phyloP scores from a whole-genome alignment of 2,888 invertebrate species.

The Podabrus alpinus region DNA sequence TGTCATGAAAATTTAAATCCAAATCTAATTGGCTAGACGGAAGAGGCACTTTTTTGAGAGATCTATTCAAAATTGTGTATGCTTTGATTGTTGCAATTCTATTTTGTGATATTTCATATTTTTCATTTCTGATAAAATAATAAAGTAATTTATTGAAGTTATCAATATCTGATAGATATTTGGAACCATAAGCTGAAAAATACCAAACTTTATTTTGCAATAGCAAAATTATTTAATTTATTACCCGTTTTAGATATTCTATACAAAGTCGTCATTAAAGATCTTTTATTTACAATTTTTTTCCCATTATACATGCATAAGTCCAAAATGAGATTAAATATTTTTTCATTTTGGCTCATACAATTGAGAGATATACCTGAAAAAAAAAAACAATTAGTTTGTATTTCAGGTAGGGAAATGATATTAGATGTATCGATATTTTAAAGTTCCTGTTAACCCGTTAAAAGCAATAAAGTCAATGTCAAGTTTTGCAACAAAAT shows the following conservation, averaged over 20 bases:
- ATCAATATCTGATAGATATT: constrained; percentile 25
- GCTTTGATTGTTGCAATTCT: constrained; percentile 33
- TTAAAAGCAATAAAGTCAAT: no score
- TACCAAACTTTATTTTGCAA: neutral
- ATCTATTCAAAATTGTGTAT: constrained; percentile 35
- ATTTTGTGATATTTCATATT: constrained; percentile 25
- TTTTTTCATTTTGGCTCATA: constrained; percentile 32
- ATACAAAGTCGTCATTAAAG: constrained; percentile 35
- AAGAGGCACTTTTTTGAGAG: constrained; percentile 26
- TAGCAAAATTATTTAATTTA: neutral
- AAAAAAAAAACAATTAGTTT: constrained; percentile 11
- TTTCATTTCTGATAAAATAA: constrained; percentile 35
- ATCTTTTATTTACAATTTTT: constrained; percentile 32
- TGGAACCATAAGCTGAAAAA: constrained; percentile 13
- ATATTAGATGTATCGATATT: neutral
- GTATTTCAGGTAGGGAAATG: neutral
- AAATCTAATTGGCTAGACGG: constrained; percentile 24
- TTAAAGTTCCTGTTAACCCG: no score
- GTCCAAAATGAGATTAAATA: constrained; percentile 31
- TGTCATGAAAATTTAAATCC: constrained; percentile 25
- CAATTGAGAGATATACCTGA: constrained; percentile 30
- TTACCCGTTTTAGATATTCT: constrained; percentile 35
- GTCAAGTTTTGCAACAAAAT: no score
- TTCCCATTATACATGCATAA: constrained; percentile 25
- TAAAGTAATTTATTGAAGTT: constrained; percentile 33